phyloP scores from a whole-genome alignment of 2,888 invertebrate genomes.

The Junonia oenone region DNA sequence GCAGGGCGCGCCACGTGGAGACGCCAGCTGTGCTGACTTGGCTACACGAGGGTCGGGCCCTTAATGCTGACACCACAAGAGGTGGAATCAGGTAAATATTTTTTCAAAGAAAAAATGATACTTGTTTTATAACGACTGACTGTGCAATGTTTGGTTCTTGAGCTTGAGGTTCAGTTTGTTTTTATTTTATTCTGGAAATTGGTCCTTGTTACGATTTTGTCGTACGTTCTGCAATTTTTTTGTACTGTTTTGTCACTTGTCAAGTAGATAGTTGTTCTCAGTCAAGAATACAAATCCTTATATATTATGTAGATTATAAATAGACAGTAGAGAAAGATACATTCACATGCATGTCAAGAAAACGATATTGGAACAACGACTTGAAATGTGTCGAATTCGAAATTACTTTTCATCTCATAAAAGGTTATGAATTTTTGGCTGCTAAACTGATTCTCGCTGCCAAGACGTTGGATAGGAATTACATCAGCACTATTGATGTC shows the following conservation, averaged over 20 bases:
- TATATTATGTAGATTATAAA: too few species aligned
- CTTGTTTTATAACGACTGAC: too few species aligned
- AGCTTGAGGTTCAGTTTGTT: too few species aligned
- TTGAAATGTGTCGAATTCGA: neutral
- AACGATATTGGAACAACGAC: neutral
- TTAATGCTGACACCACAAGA: slow-evolving; percentile 83
- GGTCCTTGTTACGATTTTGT: too few species aligned
- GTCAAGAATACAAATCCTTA: too few species aligned
- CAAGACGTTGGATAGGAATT: neutral
- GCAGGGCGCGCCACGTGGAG: slow-evolving; percentile 72
- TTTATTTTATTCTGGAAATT: too few species aligned
- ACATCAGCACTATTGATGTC: neutral
- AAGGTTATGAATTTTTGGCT: neutral
- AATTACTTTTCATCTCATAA: neutral
- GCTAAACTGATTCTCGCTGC: neutral
- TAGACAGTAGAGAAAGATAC: too few species aligned
- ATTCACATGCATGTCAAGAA: too few species aligned
- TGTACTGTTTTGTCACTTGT: too few species aligned
- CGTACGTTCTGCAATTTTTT: too few species aligned
- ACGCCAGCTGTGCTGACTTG: slow-evolving; percentile 76
- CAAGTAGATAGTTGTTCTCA: too few species aligned
- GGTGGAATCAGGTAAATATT: slow-evolving; percentile 81
- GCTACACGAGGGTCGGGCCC: slow-evolving; percentile 82
- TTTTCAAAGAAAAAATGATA: neutral
- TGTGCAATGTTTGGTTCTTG: too few species aligned